Evolutionary conservation across 1,140 invertebrate species (phyloP).

Genomic region (Cotesia vestalis): DNA sequence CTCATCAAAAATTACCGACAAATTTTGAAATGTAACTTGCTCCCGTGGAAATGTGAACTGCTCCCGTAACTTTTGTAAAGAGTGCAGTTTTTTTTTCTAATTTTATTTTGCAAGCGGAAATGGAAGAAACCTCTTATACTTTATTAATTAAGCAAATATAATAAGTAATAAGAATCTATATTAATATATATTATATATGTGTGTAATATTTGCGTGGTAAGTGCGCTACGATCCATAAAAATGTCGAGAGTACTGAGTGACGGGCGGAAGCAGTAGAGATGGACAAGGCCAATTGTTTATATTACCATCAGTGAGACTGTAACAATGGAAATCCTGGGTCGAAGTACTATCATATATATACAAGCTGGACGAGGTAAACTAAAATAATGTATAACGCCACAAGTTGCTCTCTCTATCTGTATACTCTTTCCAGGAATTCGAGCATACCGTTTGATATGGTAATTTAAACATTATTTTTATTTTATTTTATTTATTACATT

Average conservation of each 20-base stretch:
- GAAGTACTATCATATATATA: constrained; percentile 18
- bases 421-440: constrained; percentile 42
- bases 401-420: constrained; percentile 12
- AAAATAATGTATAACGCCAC: constrained; percentile 30
- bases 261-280: constrained; percentile 61
- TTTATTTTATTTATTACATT: neutral
- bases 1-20: too few species aligned
- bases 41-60: too few species aligned
- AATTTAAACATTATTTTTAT: constrained; percentile 40
- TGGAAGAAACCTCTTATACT: too few species aligned
- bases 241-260: constrained; percentile 63
- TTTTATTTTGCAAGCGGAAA: too few species aligned
- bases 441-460: constrained; percentile 41
- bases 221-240: constrained; percentile 62
- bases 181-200: constrained; percentile 16
- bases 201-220: constrained; percentile 1
- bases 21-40: too few species aligned
- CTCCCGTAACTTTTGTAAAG: too few species aligned
- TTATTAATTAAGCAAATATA: constrained; percentile 6
- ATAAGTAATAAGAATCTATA: constrained; percentile 19
- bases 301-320: constrained; percentile 52
- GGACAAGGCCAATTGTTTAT: constrained; percentile 67
- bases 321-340: constrained; percentile 56
- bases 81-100: too few species aligned
- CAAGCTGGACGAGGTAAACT: constrained; percentile 3